These are phyloP conservation scores for Chydorus sphaericus DNA, from an alignment of 2,888 invertebrate genomes.

Conservation along the genomic window DNA sequence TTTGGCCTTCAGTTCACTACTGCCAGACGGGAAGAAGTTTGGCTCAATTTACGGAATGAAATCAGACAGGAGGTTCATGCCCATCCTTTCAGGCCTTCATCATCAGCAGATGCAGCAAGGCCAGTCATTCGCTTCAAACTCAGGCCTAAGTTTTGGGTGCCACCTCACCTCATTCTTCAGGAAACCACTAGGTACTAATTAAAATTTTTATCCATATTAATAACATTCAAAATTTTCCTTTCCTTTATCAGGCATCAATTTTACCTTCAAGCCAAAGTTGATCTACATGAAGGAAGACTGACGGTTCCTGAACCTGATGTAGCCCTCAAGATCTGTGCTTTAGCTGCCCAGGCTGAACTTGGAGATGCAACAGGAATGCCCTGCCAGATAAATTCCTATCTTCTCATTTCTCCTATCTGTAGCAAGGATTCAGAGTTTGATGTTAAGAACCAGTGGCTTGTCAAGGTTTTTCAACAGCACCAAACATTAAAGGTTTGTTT, in stretches of 20 bases:
- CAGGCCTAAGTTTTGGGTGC: slow-evolving; percentile 81
- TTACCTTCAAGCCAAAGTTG: slow-evolving; percentile 65
- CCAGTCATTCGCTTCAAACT: slow-evolving; percentile 41
- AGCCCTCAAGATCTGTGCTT: slow-evolving; percentile 53
- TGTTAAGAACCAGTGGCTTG: slow-evolving; percentile 1
- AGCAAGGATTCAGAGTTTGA: not conserved
- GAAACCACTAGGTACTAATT: slow-evolving; percentile 54
- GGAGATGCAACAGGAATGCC: slow-evolving; percentile 40
- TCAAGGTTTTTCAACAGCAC: not conserved
- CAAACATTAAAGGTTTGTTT: not conserved
- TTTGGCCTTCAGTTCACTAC: slow-evolving; percentile 63
- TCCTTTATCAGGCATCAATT: slow-evolving; percentile 69
- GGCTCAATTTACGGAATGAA: slow-evolving; percentile 74
- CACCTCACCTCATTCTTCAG: slow-evolving; percentile 69
- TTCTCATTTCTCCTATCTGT: not conserved
- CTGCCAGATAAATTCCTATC: not conserved
- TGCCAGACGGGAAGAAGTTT: slow-evolving; percentile 56
- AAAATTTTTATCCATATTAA: not conserved
- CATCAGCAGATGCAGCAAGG: not conserved
- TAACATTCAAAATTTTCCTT: too few relatives aligned
- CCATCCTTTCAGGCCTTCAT: slow-evolving; percentile 32
- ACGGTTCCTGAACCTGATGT: slow-evolving; percentile 52
- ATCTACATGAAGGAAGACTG: slow-evolving; percentile 56
- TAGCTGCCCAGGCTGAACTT: slow-evolving; percentile 57
- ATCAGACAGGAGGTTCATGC: slow-evolving; percentile 53